Base-by-base conservation (phyloP, 2,113 vertebrate genomes). In the Spheniscus mendiculus region DNA sequence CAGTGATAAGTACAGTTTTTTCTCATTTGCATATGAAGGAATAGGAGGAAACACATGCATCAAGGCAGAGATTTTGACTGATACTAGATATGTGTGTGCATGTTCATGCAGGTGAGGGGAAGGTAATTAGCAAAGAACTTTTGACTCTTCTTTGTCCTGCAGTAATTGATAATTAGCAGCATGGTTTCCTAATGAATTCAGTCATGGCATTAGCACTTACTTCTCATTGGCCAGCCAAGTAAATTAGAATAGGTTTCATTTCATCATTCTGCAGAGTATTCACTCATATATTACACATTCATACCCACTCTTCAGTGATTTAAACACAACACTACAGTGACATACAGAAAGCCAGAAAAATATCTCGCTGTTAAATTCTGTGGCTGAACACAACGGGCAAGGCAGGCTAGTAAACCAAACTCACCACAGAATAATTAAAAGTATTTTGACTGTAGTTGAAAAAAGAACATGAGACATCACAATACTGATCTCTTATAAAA, bases 51-150 rank as follows among this genome's bases (percentile, higher is more conserved):
- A 56, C 8, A 20, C 12, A 44, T 20, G 5, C 9, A 76, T 52
- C 16, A 58, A 49, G 17, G 47, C 16, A 79, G 12, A 42, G 20
- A 42, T 79, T 63, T 79, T 63, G 15, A 23, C 15, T 76, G n/a
- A 50, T n/a, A 6, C 1, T 59, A 53, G 19, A 9, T 42, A 50
- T 6, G 1, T 32, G 11, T 30, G 22, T 38, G 4, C 8, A 38
- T 3, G 0, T 47, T 16, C 1, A 3, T 45, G 9, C 22, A 29
- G 13, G 6, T 12, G 50, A 53, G 5, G 12, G 4, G 5, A 65
- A 50, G 34, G 23, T 25, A 73, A 58, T 45, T 56, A 66, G 9
- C 4, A 58, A 69, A 70, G 11, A 77, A 70, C 4, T 40, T 83
- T 40, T 58, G 20, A 34, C 11, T 59, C 40, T 42, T 62, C 1